Conservation (phyloP, 2,113 vertebrate genomes). For the Pelobates fuscus region DNA sequence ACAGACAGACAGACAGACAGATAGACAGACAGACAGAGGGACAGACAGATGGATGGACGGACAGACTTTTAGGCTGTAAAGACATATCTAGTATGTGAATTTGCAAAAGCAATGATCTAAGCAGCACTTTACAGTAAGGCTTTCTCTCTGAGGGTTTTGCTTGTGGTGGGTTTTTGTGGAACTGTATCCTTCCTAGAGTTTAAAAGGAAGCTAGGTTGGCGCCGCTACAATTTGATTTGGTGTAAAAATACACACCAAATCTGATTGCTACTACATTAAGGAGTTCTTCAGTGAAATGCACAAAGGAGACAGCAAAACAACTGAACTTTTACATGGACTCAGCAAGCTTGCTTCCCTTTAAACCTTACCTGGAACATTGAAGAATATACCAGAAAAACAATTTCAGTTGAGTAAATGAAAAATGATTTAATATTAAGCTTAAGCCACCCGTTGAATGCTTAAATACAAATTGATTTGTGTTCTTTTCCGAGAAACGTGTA, state of each 20-base stretch:
- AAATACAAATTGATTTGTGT: slow-evolving; percentile 75
- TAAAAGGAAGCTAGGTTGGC: slow-evolving; percentile 80
- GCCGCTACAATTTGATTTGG: slow-evolving; percentile 94
- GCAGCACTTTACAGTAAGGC: slow-evolving; percentile 53
- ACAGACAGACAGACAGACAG: no score
- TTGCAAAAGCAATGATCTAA: no score
- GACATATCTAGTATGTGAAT: no score
- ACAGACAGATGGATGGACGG: no score
- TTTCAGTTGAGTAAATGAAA: slow-evolving; percentile 72
- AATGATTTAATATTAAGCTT: slow-evolving; percentile 68
- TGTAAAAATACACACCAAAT: slow-evolving; percentile 97
- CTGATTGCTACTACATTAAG: slow-evolving; percentile 96
- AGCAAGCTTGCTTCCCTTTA: slow-evolving; percentile 73
- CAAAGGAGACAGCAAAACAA: slow-evolving; percentile 77
- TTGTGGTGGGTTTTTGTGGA: slow-evolving; percentile 64
- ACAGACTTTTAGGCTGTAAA: no score
- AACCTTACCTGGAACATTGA: slow-evolving; percentile 79
- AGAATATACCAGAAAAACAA: slow-evolving; percentile 71
- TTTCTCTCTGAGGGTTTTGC: slow-evolving; percentile 54
- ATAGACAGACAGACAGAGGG: no score
- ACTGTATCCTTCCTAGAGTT: slow-evolving; percentile 76
- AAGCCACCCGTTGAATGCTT: slow-evolving; percentile 66
- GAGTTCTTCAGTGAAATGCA: slow-evolving; percentile 87
- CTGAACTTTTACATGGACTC: slow-evolving; percentile 64
- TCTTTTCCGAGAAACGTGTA: slow-evolving; percentile 78